Base-by-base conservation (phyloP, 2,888 invertebrate genomes). In the Noctua janthe region DNA sequence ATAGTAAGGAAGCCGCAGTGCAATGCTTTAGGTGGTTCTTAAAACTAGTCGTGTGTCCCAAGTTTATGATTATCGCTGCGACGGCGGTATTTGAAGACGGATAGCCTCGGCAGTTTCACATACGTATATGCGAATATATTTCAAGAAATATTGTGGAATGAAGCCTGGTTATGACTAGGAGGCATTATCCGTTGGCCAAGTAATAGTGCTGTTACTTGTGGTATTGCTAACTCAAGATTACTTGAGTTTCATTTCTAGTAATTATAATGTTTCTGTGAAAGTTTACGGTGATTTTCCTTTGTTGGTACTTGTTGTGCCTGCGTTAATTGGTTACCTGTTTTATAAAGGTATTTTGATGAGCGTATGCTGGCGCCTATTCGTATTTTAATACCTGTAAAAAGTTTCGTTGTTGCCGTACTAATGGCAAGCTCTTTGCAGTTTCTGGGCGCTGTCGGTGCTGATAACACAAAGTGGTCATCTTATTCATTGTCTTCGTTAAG, bases 21-120 rank as follows among this genome's bases (percentile, higher is more conserved):
- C 84, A 85, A 91, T 91, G 86, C 85, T 89, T 89, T 88, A 88
- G 90, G 88, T 88, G 87, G 82, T 91, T 91, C 92, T 92, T 94
- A 93, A 93, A 94, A 93, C 91, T 91, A 91, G 90, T 93, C 91
- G 91, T 89, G 92, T 92, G 90, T 93, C 86, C 85, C 90, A 90
- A 92, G 91, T 94, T 94, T 93, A 94, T 91, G 93, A 91, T 90
- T 91, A 92, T 92, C 90, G 91, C 86, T 80, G 85, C 83, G 86
- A 90, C 89, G 88, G 83, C 86, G 84, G 88, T 90, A 91, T 91
- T 92, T 86, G 88, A 89, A 90, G 92, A 92, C 85, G 84, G 85
- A 93, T 91, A 86, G 87, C 88, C 86, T 84, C 81, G 80, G 82
- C 81, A 77, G 82, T 87, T 89, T 89, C 88, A 86, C 86, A 47